phyloP scores from a whole-genome alignment of 2,888 invertebrate genomes.

The Nomada ruficornis region DNA sequence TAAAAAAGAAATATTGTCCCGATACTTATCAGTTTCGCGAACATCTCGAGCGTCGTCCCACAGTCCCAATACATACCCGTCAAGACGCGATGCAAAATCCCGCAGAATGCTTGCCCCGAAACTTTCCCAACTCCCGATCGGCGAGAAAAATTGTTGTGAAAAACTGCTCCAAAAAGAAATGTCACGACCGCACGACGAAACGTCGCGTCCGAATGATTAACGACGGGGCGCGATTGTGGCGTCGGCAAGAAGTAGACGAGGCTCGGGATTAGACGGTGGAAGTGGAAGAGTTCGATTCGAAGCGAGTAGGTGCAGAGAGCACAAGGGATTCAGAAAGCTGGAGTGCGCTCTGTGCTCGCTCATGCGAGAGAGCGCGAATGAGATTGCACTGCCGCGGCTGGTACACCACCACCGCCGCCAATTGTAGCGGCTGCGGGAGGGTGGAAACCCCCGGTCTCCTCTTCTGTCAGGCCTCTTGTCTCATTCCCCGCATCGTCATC shows the following conservation, averaged over 20 bases:
- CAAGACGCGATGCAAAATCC: no score
- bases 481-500: slow-evolving; percentile 67
- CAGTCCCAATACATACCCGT: no score
- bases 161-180: neutral
- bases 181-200: slow-evolving; percentile 8
- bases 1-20: neutral
- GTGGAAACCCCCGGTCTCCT: slow-evolving; percentile 40
- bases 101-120: no score
- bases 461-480: slow-evolving; percentile 43
- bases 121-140: no score
- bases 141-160: no score
- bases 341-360: slow-evolving; percentile 68
- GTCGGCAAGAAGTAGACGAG: slow-evolving; percentile 29
- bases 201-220: slow-evolving; percentile 37
- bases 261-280: slow-evolving; percentile 44
- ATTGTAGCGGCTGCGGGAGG: slow-evolving; percentile 60
- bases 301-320: slow-evolving; percentile 65
- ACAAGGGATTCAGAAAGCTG: slow-evolving; percentile 55
- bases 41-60: no score
- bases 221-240: slow-evolving; percentile 31
- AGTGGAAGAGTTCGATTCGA: slow-evolving; percentile 44
- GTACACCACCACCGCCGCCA: slow-evolving; percentile 67
- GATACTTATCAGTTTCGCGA: no score
- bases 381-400: slow-evolving; percentile 75
- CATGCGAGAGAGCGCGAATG: slow-evolving; percentile 79